Evolutionary conservation across 1,140 invertebrate species (phyloP).

Genomic region (Eriosoma lanigerum): DNA sequence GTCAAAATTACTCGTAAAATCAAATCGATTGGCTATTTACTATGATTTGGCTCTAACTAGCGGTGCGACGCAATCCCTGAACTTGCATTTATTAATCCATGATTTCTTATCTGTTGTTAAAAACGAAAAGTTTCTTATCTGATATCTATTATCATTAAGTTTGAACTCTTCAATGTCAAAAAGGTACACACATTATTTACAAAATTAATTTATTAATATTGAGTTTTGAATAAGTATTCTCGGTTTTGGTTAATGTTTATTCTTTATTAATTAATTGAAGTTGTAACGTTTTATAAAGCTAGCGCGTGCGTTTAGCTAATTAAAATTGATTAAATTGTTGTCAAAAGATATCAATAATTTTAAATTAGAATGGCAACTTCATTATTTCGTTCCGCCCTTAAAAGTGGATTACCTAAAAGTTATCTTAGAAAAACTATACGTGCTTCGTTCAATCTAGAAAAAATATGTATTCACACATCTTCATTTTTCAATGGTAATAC

Average conservation of each 20-base stretch:
- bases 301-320: too few species aligned
- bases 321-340: neutral
- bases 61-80: too few species aligned
- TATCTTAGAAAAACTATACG: conserved; percentile 23
- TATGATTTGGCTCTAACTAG: too few species aligned
- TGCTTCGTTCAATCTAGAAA: conserved; percentile 15
- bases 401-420: conserved; percentile 30
- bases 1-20: too few species aligned
- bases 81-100: neutral
- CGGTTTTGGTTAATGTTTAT: too few species aligned
- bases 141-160: neutral
- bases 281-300: too few species aligned
- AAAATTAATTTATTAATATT: too few species aligned
- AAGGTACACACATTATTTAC: too few species aligned
- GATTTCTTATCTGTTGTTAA: neutral
- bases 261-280: neutral
- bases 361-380: neutral
- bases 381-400: conserved; percentile 34
- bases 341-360: neutral
- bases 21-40: too few species aligned
- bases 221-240: too few species aligned
- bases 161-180: conserved; percentile 39
- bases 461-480: conserved; percentile 20
- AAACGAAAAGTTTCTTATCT: conserved; percentile 9
- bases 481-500: conserved; percentile 36